Conservation (phyloP, 2,888 invertebrate species). For the Trissolcus japonicus region DNA sequence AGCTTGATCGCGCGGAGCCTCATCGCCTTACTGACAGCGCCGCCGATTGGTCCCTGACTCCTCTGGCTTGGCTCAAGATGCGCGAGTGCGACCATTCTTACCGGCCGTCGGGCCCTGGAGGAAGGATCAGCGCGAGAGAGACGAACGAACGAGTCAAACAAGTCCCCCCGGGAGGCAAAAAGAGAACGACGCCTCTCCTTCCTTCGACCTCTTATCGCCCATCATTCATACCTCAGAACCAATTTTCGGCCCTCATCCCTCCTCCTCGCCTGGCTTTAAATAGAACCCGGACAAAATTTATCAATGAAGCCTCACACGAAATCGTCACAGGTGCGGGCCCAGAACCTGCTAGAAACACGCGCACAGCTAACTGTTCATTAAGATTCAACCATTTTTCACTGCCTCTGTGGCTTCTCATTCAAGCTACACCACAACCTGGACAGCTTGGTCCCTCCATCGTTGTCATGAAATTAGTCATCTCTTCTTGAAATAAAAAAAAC, state of each 20-base stretch:
- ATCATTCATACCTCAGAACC: conserved; percentile 15
- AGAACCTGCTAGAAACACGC: no score
- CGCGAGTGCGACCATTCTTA: conserved; percentile 61
- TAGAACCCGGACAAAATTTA: not conserved
- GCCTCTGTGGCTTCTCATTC: no score
- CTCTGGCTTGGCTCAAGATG: conserved; percentile 70
- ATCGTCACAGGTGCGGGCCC: no score
- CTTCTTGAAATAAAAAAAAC: no score
- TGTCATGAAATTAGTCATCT: no score
- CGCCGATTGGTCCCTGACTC: conserved; percentile 65
- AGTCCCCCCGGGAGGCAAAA: conserved; percentile 54
- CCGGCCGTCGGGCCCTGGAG: conserved; percentile 37
- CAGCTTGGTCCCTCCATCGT: no score
- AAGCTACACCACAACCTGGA: no score
- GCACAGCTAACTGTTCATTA: no score
- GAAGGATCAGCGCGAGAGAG: conserved; percentile 60
- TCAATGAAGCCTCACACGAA: no score
- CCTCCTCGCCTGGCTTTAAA: not conserved
- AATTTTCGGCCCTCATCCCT: not conserved
- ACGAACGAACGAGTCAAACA: conserved; percentile 56
- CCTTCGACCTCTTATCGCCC: conserved; percentile 47
- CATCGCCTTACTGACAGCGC: conserved; percentile 70
- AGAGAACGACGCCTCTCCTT: conserved; percentile 51
- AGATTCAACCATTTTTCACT: no score
- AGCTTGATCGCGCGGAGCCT: conserved; percentile 70